phyloP scores from a whole-genome alignment of 2,113 vertebrate species.

The Hoplias malabaricus region DNA sequence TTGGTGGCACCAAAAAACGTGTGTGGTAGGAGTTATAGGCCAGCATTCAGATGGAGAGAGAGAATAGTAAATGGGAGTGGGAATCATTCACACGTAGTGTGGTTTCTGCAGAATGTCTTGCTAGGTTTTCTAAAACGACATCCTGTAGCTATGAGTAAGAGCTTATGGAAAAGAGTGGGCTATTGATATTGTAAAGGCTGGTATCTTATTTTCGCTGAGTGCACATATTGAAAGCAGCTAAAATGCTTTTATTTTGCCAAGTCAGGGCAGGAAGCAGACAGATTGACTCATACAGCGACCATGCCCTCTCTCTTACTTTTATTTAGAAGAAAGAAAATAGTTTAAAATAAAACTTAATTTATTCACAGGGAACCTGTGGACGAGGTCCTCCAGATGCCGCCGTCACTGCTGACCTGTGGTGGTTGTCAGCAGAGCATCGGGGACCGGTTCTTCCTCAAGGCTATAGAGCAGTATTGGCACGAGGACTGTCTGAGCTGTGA shows the following conservation, averaged over 20 bases:
- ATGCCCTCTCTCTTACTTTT: not conserved
- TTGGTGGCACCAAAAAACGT: too few relatives aligned
- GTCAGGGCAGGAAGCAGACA: not conserved
- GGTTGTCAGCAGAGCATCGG: slow-evolving; percentile 98
- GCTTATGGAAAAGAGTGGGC: too few relatives aligned
- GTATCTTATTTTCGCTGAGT: too few relatives aligned
- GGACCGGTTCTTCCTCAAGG: slow-evolving; percentile 97
- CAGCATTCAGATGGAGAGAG: too few relatives aligned
- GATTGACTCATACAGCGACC: too few relatives aligned
- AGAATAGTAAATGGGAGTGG: too few relatives aligned
- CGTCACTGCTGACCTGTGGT: slow-evolving; percentile 91
- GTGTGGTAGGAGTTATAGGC: too few relatives aligned
- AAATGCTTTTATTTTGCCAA: not conserved
- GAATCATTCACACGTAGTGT: too few relatives aligned
- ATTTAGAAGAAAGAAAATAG: not conserved
- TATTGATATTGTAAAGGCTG: too few relatives aligned
- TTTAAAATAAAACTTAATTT: slow-evolving; percentile 1
- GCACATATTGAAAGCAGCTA: not conserved
- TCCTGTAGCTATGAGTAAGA: too few relatives aligned
- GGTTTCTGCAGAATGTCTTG: too few relatives aligned
- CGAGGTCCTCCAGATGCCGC: slow-evolving; percentile 95
- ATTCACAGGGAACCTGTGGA: slow-evolving; percentile 90
- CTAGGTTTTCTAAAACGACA: too few relatives aligned
- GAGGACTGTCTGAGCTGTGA: slow-evolving; percentile 99
- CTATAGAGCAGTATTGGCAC: slow-evolving; percentile 99